These are phyloP conservation scores for Xiphias gladius DNA, from an alignment of 2,113 vertebrate species.

Conservation along the genomic window DNA sequence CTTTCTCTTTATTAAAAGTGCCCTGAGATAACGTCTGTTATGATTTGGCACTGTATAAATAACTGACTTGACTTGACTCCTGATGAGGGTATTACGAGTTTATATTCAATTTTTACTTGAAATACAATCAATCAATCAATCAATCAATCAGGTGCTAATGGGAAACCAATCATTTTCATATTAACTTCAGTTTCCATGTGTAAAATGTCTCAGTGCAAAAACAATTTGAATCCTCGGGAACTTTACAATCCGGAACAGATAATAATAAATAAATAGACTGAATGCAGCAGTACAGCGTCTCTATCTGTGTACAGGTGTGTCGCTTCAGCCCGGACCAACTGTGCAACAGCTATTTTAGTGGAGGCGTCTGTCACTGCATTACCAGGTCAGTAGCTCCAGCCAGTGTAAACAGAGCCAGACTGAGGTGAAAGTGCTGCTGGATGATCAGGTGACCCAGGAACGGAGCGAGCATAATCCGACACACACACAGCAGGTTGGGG, in stretches of 20 bases:
- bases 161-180: neutral
- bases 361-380: slow-evolving; percentile 10
- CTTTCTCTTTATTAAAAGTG: too few species aligned
- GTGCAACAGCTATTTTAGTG: neutral
- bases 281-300: neutral
- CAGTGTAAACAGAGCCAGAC: slow-evolving; percentile 92
- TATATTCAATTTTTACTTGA: too few species aligned
- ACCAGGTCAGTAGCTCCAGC: slow-evolving; percentile 97
- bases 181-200: neutral
- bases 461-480: slow-evolving; percentile 92
- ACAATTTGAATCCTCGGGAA: neutral
- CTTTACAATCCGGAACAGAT: neutral
- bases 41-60: too few species aligned
- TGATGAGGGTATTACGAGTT: too few species aligned
- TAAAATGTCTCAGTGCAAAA: neutral
- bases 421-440: slow-evolving; percentile 91
- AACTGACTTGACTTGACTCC: too few species aligned
- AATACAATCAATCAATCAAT: too few species aligned
- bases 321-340: too few species aligned
- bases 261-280: neutral
- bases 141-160: too few species aligned
- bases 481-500: slow-evolving; percentile 95
- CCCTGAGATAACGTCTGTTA: too few species aligned
- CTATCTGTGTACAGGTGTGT: neutral
- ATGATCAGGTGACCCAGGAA: slow-evolving; percentile 94